These are phyloP conservation scores for Chamaea fasciata DNA, from an alignment of 2,113 vertebrate species.

Conservation along the genomic window DNA sequence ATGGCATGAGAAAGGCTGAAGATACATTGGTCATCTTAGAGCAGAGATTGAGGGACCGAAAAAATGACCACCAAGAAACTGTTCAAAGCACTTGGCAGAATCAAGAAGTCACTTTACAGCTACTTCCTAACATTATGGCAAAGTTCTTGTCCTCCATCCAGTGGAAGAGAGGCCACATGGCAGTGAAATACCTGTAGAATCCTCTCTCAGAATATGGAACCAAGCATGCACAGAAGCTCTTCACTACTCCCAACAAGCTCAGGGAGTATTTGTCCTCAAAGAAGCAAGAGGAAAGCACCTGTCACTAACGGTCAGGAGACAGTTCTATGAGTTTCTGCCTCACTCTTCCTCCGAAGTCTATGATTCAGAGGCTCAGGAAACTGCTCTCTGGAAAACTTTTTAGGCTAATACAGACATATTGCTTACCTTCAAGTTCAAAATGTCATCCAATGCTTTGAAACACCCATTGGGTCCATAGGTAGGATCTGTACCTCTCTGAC, in stretches of 20 bases:
- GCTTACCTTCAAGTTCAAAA: constrained; percentile 88
- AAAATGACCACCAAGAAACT: neutral
- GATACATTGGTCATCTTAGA: neutral
- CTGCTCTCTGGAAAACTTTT: neutral
- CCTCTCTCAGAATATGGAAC: neutral
- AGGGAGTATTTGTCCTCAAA: neutral
- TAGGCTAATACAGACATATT: neutral
- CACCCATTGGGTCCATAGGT: constrained; percentile 77
- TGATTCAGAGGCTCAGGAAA: neutral
- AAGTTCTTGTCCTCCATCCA: neutral
- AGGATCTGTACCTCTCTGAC: constrained; percentile 84
- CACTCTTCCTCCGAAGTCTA: neutral
- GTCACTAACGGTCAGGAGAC: neutral
- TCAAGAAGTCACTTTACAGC: neutral
- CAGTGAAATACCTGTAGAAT: neutral
- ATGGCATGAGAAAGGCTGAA: neutral
- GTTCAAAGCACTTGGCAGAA: neutral
- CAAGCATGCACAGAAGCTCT: neutral
- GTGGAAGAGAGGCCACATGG: neutral
- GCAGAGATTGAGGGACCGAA: neutral
- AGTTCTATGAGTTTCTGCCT: neutral
- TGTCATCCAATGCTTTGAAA: constrained; percentile 87
- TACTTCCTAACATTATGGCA: neutral
- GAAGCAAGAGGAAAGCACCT: neutral
- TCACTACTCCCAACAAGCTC: neutral